A percentile compares a stretch with the other conserved stretches of the same genome.
Conservation (phyloP, 2,797 vertebrate species). For the Meda fulgida region DNA sequence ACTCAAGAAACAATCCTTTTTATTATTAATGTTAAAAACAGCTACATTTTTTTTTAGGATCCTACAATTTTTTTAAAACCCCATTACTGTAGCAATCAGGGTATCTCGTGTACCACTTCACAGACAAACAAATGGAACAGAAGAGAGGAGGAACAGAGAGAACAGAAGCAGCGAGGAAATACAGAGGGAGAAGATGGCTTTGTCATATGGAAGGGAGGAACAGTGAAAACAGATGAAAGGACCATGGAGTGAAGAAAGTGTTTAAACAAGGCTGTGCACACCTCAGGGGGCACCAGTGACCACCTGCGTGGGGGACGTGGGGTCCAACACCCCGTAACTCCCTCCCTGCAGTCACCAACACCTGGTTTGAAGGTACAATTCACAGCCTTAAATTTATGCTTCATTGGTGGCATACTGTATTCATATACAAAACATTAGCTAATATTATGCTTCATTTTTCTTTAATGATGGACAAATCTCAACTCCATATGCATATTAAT, state of each 20-base stretch:
- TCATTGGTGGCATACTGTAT: background rate
- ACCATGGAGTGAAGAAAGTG: background rate
- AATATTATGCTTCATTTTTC: background rate
- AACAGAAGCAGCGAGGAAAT: conserved; percentile 7
- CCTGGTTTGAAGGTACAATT: conserved; percentile 31
- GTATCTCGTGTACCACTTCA: conserved; percentile 14
- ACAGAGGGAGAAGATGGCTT: conserved; percentile 11
- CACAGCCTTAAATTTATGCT: background rate
- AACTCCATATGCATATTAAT: conserved; percentile 6
- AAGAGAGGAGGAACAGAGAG: background rate
- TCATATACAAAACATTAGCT: background rate
- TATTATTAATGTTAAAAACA: background rate
- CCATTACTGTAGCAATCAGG: background rate
- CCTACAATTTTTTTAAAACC: background rate
- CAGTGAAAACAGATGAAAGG: conserved; percentile 28
- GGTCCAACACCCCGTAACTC: conserved; percentile 14
- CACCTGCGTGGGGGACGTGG: conserved; percentile 39
- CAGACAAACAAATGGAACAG: conserved; percentile 18
- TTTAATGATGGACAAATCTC: background rate
- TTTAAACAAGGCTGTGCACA: conserved; percentile 20
- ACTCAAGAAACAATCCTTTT: background rate
- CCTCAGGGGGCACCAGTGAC: conserved; percentile 37
- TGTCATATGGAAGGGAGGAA: conserved; percentile 28
- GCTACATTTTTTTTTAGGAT: background rate
- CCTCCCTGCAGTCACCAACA: conserved; percentile 25